phyloP scores from a whole-genome alignment of 2,113 vertebrate species.

The Pterophyllum scalare region DNA sequence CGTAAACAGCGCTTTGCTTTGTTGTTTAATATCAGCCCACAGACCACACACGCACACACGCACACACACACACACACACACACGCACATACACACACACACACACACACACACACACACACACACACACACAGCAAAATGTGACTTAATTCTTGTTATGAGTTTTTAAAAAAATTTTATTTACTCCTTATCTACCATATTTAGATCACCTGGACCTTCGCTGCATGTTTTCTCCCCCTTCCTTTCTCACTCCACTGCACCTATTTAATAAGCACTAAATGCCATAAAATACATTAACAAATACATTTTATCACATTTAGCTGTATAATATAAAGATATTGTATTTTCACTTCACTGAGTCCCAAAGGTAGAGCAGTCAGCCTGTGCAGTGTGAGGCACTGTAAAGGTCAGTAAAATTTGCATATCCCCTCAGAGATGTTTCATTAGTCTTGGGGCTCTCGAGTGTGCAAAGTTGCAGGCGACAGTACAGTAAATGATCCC shows the following conservation, averaged over 20 bases:
- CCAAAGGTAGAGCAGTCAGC: neutral
- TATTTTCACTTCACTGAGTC: neutral
- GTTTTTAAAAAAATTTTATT: neutral
- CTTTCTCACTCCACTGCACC: neutral
- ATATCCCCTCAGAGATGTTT: slow-evolving; percentile 32
- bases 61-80: neutral
- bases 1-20: neutral
- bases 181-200: neutral
- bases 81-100: neutral
- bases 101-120: neutral
- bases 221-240: neutral
- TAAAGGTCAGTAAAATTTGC: slow-evolving; percentile 52
- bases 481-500: slow-evolving; percentile 29
- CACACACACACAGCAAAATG: neutral
- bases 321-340: neutral
- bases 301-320: neutral
- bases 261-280: neutral
- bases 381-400: neutral
- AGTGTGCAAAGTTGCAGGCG: slow-evolving; percentile 5
- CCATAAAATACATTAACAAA: slow-evolving; percentile 3
- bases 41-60: neutral
- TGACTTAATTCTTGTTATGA: neutral
- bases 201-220: accelerated
- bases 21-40: slow-evolving; percentile 17
- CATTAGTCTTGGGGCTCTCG: slow-evolving; percentile 22